phyloP scores from a whole-genome alignment of 1,140 invertebrate species.

The Drosophila baimaii region DNA sequence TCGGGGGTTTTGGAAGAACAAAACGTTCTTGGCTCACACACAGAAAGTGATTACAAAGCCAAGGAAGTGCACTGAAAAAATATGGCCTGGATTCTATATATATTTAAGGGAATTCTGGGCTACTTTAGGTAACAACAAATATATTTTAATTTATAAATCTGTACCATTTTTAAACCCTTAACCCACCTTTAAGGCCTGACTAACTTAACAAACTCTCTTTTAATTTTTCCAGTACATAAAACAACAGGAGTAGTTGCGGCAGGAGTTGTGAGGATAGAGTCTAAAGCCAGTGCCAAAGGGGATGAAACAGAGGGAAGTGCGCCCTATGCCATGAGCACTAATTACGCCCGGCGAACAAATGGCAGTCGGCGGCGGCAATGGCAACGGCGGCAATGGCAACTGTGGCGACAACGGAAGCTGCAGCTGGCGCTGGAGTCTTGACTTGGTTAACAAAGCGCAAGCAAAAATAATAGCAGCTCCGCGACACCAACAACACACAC shows the following conservation, averaged over 20 bases:
- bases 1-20: slow-evolving; percentile 19
- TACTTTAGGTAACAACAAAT: fast-evolving
- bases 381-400: slow-evolving; percentile 63
- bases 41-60: slow-evolving; percentile 74
- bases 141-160: not conserved
- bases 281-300: slow-evolving; percentile 4
- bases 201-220: not conserved
- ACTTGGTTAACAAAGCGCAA: slow-evolving; percentile 73
- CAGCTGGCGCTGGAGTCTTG: slow-evolving; percentile 70
- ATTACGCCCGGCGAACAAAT: slow-evolving; percentile 76
- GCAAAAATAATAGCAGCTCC: slow-evolving; percentile 54
- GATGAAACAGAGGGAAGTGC: slow-evolving; percentile 53
- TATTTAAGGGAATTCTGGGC: too few species aligned
- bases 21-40: slow-evolving; percentile 46
- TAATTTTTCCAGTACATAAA: slow-evolving; percentile 25
- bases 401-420: slow-evolving; percentile 71
- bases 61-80: slow-evolving; percentile 12
- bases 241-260: slow-evolving; percentile 33
- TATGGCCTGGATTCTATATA: not conserved
- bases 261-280: slow-evolving; percentile 3
- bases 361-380: slow-evolving; percentile 45
- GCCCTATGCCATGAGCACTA: slow-evolving; percentile 78
- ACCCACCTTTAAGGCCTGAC: not conserved
- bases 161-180: too few species aligned
- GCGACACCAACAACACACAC: slow-evolving; percentile 22